Base-by-base conservation (phyloP, 1,140 invertebrate genomes). In the Drosophila sproati region DNA sequence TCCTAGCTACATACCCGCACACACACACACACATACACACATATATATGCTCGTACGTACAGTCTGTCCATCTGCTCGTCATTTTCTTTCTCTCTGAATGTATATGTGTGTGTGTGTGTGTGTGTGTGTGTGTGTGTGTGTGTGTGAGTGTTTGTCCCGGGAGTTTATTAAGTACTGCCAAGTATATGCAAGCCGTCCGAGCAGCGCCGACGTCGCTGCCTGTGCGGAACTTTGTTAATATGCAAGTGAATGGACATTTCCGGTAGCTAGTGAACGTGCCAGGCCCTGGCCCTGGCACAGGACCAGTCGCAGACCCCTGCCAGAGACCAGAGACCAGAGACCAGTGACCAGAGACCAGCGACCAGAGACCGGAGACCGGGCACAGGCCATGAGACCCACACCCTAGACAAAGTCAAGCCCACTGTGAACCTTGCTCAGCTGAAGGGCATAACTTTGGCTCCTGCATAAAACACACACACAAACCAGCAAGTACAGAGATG, bases 221-320 rank as follows among this genome's bases (percentile, higher is more conserved):
- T 78, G 80, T 89, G 81, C 85, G 85, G 85, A 89, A 89, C 85
- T 89, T 89, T 89, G 85, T 89, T 89, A 89, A 89, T 89, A 89
- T 89, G 85, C 85, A 89, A 89, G 85, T 89, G 85, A 89, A 89
- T 89, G 85, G 86, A 89, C 85, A 89, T 89, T 89, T 89, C 85
- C 85, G 85, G 85, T 89, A 83, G 80, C 85, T 79, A 80, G 77
- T 76, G 78, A 87, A 88, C 85, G 83, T 87, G 83, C 85, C 73
- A 48, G 73, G 64, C 74, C 60, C 39, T 37, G 35, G 41, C 48
- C 41, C 63, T 37, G 37, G 12, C 35, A 20, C 51, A n/a, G 56
- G 37, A 57, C 45, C 31, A 43, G 39, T 5, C 43, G 35, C 55
- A 28, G 48, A 39, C 12, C 55, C 50, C n/a, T 20, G 37, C 39